Evolutionary conservation across 2,888 invertebrate genomes (phyloP).

Genomic region (Chalcosyrphus nemorum): DNA sequence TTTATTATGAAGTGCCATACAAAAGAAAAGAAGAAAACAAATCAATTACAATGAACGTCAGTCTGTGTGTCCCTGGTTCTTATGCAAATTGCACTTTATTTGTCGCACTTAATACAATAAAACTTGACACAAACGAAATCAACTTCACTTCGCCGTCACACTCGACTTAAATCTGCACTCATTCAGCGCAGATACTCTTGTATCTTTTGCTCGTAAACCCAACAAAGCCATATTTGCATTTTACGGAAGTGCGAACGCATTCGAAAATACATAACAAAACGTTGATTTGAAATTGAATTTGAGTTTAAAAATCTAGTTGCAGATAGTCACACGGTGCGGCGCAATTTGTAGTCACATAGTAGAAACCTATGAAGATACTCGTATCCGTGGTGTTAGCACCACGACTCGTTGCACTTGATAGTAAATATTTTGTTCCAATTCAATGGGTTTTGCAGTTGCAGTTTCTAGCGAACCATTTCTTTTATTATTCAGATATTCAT

Average conservation of each 20-base stretch:
- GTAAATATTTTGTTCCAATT: conserved; percentile 41
- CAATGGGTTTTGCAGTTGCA: neutral
- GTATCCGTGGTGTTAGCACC: too few species aligned
- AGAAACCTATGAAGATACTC: neutral
- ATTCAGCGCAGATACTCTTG: neutral
- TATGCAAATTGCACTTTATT: conserved; percentile 13
- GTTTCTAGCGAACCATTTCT: neutral
- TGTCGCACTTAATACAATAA: conserved; percentile 47
- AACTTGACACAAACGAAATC: conserved; percentile 40
- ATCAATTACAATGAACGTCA: neutral
- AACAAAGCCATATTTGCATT: conserved; percentile 58
- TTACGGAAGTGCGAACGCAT: conserved; percentile 58
- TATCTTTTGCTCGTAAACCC: conserved; percentile 6
- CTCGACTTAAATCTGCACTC: conserved; percentile 11
- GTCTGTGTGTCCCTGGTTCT: neutral
- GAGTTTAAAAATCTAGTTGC: conserved; percentile 32
- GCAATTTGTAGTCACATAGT: conserved; percentile 33
- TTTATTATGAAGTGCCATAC: too few species aligned
- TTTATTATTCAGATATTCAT: conserved; percentile 65
- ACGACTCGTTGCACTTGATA: conserved; percentile 22
- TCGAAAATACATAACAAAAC: conserved; percentile 55
- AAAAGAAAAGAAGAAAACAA: too few species aligned
- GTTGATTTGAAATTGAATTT: conserved; percentile 68
- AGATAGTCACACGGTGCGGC: conserved; percentile 1
- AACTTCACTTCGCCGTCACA: neutral